These are phyloP conservation scores for Ciona savignyi DNA, from an alignment of 23 tunicate species.

Conservation along the genomic window DNA sequence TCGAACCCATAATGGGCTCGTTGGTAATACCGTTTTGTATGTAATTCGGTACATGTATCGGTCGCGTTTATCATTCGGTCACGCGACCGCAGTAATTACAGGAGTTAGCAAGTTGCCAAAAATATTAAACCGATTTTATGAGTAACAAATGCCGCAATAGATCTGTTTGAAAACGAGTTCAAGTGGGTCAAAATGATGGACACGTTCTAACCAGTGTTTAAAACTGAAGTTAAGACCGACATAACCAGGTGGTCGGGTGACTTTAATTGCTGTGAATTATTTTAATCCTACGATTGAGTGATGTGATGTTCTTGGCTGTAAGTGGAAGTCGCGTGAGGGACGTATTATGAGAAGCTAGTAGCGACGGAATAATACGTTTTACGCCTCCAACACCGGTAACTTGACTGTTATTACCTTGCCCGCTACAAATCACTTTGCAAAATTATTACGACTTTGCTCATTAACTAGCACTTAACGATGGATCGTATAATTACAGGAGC, in stretches of 20 bases:
- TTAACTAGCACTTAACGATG: background rate
- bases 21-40: too few species aligned
- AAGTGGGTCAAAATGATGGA: too few species aligned
- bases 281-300: slow-evolving; percentile 3
- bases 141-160: too few species aligned
- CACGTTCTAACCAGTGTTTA: background rate
- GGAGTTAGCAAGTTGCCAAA: too few species aligned
- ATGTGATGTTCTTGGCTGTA: background rate
- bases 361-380: background rate
- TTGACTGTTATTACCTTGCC: background rate
- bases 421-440: background rate
- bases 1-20: too few species aligned
- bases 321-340: background rate
- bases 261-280: slow-evolving; percentile 9
- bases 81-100: too few species aligned
- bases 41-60: too few species aligned
- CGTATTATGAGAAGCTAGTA: background rate
- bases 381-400: background rate
- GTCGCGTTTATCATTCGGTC: too few species aligned
- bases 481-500: background rate
- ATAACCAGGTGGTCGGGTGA: background rate
- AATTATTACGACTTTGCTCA: background rate
- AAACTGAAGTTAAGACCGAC: background rate
- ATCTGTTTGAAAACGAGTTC: too few species aligned
- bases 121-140: too few species aligned